Conservation (phyloP, 2,113 vertebrate species). For the Condylura cristata region DNA sequence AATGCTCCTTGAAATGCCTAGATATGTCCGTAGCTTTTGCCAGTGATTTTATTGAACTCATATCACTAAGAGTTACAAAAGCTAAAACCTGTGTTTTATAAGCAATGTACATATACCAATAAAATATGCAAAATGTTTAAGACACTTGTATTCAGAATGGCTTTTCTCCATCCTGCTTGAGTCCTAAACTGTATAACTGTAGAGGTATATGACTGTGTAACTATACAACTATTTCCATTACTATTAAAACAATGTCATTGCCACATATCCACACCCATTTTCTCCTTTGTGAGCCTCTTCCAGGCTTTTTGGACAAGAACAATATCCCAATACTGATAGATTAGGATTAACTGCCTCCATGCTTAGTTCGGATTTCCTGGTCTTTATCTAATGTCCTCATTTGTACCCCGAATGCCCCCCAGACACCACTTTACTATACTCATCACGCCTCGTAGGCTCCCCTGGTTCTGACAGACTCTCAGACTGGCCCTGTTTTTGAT, state of each 20-base stretch:
- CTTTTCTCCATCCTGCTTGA: background rate
- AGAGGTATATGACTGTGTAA: too few species aligned
- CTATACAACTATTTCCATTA: background rate
- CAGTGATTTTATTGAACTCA: background rate
- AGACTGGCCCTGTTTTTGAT: background rate
- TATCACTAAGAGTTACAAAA: background rate
- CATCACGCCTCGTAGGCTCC: background rate
- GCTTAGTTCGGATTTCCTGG: background rate
- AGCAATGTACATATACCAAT: background rate
- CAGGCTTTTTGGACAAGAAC: background rate
- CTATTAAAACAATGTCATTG: background rate
- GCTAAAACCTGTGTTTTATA: background rate
- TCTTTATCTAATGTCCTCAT: background rate
- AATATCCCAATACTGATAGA: background rate
- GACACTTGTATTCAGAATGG: background rate
- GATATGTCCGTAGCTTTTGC: background rate
- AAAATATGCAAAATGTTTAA: background rate
- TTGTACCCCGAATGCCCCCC: background rate
- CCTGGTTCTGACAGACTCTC: background rate
- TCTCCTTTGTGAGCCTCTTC: background rate
- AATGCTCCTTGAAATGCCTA: constrained; percentile 16
- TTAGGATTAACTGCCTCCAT: background rate
- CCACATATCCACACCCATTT: background rate
- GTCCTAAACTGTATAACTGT: too few species aligned
- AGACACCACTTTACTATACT: background rate